phyloP scores from a whole-genome alignment of 2,113 vertebrate genomes.

The Stictonetta naevosa region DNA sequence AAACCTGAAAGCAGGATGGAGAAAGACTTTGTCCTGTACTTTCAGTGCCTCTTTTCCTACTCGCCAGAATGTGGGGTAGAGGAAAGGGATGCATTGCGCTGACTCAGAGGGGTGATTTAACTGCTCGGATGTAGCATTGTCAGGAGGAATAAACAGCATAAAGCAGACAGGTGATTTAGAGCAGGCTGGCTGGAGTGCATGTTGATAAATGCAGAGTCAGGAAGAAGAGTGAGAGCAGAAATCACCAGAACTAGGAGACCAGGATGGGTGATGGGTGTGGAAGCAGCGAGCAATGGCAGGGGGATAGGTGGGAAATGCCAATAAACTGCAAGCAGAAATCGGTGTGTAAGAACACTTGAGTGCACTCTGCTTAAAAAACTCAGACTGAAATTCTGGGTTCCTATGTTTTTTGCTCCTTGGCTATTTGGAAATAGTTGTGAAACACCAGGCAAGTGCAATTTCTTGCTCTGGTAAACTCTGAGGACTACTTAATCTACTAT shows the following conservation, averaged over 20 bases:
- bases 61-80: too few relatives aligned
- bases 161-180: background rate
- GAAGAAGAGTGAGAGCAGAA: background rate
- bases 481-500: background rate
- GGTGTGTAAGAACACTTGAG: background rate
- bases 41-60: background rate
- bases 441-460: background rate
- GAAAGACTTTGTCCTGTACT: background rate
- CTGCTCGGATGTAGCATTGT: background rate
- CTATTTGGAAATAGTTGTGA: background rate
- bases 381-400: background rate
- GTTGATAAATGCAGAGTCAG: background rate
- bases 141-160: background rate
- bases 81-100: background rate
- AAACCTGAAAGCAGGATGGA: background rate
- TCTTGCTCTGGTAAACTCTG: background rate
- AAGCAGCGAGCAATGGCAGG: fast-evolving
- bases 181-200: background rate
- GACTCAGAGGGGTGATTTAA: background rate
- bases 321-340: background rate
- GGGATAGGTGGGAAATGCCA: background rate
- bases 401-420: background rate
- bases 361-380: background rate
- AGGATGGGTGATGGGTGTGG: background rate
- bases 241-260: background rate